Percentiles rank a stretch among this genome's conserved stretches.
Evolutionary conservation across 2,113 vertebrate species (phyloP).

Genomic region (Scomber japonicus): DNA sequence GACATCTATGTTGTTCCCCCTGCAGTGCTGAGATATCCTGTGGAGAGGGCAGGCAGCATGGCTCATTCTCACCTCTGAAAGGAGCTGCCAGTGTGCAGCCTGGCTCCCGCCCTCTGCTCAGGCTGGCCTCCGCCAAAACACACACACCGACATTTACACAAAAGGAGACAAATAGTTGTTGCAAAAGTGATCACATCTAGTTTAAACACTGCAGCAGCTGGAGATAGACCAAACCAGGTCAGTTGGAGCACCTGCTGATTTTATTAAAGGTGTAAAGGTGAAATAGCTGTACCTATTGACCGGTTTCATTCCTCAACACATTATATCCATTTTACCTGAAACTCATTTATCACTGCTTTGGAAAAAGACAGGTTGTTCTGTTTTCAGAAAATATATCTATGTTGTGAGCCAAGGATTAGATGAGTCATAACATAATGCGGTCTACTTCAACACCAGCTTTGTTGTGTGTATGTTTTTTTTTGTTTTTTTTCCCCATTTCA

Average conservation of each 20-base stretch:
- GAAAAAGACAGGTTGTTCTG: slow-evolving; percentile 1
- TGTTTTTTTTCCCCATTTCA: background rate
- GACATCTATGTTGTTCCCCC: slow-evolving; percentile 52
- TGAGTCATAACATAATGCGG: slow-evolving; percentile 52
- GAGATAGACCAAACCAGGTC: background rate
- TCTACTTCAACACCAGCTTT: slow-evolving; percentile 21
- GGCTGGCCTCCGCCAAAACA: slow-evolving; percentile 59
- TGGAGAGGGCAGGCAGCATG: slow-evolving; percentile 57
- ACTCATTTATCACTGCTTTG: slow-evolving; percentile 3
- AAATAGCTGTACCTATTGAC: background rate
- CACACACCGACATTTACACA: slow-evolving; percentile 62
- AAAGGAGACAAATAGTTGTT: slow-evolving; percentile 58
- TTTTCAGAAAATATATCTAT: slow-evolving; percentile 28
- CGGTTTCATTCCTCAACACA: slow-evolving; percentile 2
- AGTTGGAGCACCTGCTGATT: slow-evolving; percentile 5
- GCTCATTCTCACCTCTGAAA: slow-evolving; percentile 80
- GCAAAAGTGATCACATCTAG: slow-evolving; percentile 46
- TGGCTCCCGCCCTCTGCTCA: slow-evolving; percentile 65
- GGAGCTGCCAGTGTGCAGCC: slow-evolving; percentile 61
- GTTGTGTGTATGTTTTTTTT: background rate
- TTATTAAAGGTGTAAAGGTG: slow-evolving; percentile 11
- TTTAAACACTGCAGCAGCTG: slow-evolving; percentile 19
- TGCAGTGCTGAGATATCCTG: slow-evolving; percentile 45
- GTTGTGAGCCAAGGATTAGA: slow-evolving; percentile 38
- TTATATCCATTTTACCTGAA: slow-evolving; percentile 1